Base-by-base conservation (phyloP, 2,113 vertebrate genomes). In the Perca flavescens region DNA sequence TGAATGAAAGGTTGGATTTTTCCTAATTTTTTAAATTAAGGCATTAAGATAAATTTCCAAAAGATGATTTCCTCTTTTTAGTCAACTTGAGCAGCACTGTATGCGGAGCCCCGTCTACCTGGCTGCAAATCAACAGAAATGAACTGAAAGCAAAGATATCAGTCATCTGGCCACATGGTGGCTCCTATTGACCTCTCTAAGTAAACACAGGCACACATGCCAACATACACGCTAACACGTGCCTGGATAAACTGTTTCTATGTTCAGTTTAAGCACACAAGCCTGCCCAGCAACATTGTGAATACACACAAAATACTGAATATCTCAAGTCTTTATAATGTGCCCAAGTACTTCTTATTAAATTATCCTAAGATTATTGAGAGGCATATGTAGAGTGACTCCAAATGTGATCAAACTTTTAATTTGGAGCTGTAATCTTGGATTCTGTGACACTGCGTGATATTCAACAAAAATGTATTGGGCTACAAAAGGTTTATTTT, bases 141-240 rank as follows among this genome's bases (percentile, higher is more conserved):
- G 13, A 81, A 86, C 75, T 5, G 21, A 74, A 81, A 21, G 82
- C 74, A 58, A 83, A 63, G 46, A 84, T 86, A 74, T 84, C 68
- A 47, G 78, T 72, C 82, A 79, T 61, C 52, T 43, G 72, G 52
- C 80, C 80, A 74, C 88, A 87, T 73, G 77, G 80, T 70, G 72
- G 40, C 83, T 86, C 60, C 52, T 82, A 77, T 70, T 80, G 83
- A 84, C 83, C 83, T 81, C 77, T 36, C 58, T 56, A 28, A 81
- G 68, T 85, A 89, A 90, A 89, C 86, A 92, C 54, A 79, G 60
- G 65, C 79, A 83, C 83, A 87, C 86, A 88, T 82, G 86, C 79
- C 69, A 78, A 70, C 63, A 74, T 60, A 58, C 65, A 81, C 12
- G 25, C 79, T 2, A 78, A 89, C 90, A 88, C 43, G 62, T 89